These are phyloP conservation scores for Delphinapterus leucas DNA, from an alignment of 2,113 vertebrate genomes.

Conservation along the genomic window DNA sequence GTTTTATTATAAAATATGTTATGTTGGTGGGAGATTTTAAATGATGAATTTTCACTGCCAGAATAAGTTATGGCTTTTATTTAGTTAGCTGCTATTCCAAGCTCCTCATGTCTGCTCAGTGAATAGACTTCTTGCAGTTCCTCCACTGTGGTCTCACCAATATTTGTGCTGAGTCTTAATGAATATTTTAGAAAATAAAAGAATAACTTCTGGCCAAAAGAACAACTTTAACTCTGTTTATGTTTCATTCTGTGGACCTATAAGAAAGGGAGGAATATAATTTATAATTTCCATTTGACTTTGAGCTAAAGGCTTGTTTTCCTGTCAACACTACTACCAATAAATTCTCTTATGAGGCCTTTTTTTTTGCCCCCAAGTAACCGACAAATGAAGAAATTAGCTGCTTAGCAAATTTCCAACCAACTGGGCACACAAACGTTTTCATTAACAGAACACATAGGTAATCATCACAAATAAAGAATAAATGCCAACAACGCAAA, in stretches of 20 bases:
- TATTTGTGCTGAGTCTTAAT: neutral
- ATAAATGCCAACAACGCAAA: neutral
- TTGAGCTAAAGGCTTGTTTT: slow-evolving; percentile 1
- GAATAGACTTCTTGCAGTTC: neutral
- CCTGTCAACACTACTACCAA: neutral
- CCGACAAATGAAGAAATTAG: neutral
- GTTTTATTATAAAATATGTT: slow-evolving; percentile 50
- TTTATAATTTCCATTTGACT: neutral
- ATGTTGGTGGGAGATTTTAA: neutral
- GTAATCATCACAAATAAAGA: neutral
- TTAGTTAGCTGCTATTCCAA: neutral
- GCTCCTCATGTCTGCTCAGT: neutral
- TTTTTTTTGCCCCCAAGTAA: neutral
- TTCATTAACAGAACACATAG: neutral
- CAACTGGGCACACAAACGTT: neutral
- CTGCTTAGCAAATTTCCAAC: neutral
- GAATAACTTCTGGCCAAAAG: neutral
- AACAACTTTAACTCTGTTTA: neutral
- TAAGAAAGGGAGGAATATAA: neutral
- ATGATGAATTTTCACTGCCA: neutral
- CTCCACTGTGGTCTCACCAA: neutral
- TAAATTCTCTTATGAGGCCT: neutral
- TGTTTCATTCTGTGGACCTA: neutral
- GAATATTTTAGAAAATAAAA: neutral
- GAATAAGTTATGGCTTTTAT: slow-evolving; percentile 33